Evolutionary conservation across 2,888 invertebrate species (phyloP), one percentile per base, ranked within the genome.

Genomic region (Chesias legatella): DNA sequence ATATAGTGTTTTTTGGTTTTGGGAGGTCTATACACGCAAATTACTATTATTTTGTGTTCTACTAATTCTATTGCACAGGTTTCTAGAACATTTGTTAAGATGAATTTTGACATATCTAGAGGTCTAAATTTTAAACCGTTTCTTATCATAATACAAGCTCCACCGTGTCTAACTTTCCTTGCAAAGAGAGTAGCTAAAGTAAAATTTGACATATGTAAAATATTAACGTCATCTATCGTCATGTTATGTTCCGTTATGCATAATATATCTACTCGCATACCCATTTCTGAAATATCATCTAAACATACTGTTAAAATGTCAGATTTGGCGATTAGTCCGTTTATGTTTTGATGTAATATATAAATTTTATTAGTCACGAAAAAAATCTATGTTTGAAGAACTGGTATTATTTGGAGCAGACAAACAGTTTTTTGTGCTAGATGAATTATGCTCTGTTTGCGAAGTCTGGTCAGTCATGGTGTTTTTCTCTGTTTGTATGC

Each of bases 331-430:
- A 31, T 11, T 5, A 32, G 31, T 23, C 31, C 31, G 11, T 32
- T 23, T 7, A 32, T 11, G 9, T 32, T 32, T 23, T 32, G 31
- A 11, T 32, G 31, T 3, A 32, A 6, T 32, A 32, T 23, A 6
- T n/a, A 11, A 6, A 32, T 11, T 3, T 32, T 23, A 9, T 32
- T 23, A 11, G 23, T 23, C 31, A 32, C 31, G 31, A 32, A 31
- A 31, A 31, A 31, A 22, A 1, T 31, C 8, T 4, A 10, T 6
- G 23, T 23, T 6, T n/a, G n/a, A n/a, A n/a, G 10, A n/a, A 6
- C 11, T 32, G 20, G 1, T 6, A 23, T 23, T 1, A 23, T 23
- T 32, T n/a, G 11, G 11, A n/a, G 1, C 24, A 1, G 10, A n/a
- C n/a, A n/a, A n/a, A n/a, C n/a, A n/a, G n/a, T n/a, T n/a, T n/a